Evolutionary conservation across 2,113 vertebrate species (phyloP).

Genomic region (Dermatemys mawii): DNA sequence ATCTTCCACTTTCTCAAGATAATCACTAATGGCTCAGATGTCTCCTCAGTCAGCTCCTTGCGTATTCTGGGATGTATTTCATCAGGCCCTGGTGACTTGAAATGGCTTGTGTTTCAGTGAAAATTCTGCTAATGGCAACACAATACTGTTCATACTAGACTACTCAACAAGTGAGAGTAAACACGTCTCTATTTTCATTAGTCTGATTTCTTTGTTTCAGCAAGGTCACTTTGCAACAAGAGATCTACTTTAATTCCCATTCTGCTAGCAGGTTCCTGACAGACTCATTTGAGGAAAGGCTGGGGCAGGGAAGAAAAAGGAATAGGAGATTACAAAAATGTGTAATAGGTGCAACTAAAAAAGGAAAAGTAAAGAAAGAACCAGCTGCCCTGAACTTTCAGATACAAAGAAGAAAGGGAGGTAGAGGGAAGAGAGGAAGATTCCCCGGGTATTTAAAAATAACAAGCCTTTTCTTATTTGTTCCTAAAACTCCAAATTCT

Average conservation of each 20-base stretch:
- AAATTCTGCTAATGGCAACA: accelerated
- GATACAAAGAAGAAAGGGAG: not conserved
- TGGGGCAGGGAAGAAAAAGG: accelerated
- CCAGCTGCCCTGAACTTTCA: not conserved
- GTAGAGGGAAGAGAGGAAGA: not conserved
- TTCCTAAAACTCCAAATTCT: not conserved
- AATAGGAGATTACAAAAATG: not conserved
- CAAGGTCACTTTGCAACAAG: not conserved
- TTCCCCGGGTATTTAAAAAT: not conserved
- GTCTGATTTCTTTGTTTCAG: not conserved
- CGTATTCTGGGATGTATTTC: no score
- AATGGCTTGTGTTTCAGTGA: not conserved
- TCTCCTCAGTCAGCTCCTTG: no score
- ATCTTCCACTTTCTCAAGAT: no score
- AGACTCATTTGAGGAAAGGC: not conserved
- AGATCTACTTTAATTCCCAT: not conserved
- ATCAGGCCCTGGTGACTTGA: not conserved
- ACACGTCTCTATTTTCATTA: not conserved
- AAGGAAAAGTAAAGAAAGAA: not conserved
- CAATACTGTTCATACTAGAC: not conserved
- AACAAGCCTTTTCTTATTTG: not conserved
- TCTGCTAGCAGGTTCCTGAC: not conserved
- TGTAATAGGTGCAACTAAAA: not conserved
- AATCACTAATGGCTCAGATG: no score
- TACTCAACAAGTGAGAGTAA: not conserved